Evolutionary conservation across 2,888 invertebrate species (phyloP), one percentile per base, ranked within the genome.

Genomic region (Latrodectus hesperus): DNA sequence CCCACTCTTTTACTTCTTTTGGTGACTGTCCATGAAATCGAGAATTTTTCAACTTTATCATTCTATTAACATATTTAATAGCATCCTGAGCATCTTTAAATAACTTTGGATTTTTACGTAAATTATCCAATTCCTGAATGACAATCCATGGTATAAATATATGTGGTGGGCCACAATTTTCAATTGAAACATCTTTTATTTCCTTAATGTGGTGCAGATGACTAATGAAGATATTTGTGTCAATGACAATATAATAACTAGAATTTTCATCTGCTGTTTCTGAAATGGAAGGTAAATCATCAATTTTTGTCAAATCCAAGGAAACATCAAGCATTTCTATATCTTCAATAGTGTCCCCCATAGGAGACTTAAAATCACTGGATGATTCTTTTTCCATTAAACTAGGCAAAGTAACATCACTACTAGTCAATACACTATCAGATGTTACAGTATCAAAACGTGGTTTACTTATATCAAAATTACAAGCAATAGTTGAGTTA

Each of bases 81-180:
- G 84, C 88, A 26, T 74, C 60, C 11, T 16, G 17, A 64, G 72
- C 72, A 60, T 49, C 22, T 51, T 49, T 74, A 9, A 16, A 16
- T 16, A 60, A n/a, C n/a, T 60, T 60, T n/a, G 60, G 60, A 60
- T 9, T n/a, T 9, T 22, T 76, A n/a, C 81, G 81, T 65, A 87
- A 73, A 17, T 11, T n/a, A 77, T 87, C 86, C 4, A 87, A 51
- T 26, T 87, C 86, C 67, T 82, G 64, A 67, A 81, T 64, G 6
- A 81, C 86, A 9, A 87, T 26, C 81, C 81, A 87, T 11, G 86
- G 86, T n/a, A 87, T 87, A 16, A 87, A 68, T n/a, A 87, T 77
- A 73, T 87, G 86, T 22, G 81, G 86, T 17, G 81, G 81, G 9
- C 86, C 86, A 87, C 86, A 87, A 5, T 76, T 80, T 81, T 75